Conservation (phyloP, 2,797 vertebrate genomes). For the Hydrocynus forskahlii region DNA sequence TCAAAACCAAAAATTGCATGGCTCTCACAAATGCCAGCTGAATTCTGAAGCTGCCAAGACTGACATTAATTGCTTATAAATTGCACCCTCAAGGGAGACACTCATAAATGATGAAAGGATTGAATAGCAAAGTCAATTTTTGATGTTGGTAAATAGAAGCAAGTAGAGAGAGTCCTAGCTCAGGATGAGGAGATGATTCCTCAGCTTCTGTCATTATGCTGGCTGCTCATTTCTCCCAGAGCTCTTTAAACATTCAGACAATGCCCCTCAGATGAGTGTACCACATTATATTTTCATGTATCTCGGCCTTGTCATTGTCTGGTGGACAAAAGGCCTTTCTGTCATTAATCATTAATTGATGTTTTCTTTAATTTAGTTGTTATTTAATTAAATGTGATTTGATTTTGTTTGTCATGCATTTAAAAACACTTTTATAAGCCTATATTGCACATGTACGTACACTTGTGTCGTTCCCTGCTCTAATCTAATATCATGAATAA, state of each 20-base stretch:
- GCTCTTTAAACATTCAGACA: not conserved
- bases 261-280: no score
- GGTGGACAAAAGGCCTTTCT: no score
- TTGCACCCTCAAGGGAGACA: not conserved
- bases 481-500: no score
- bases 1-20: not conserved
- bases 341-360: no score
- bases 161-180: not conserved
- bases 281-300: no score
- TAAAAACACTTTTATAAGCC: no score
- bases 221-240: not conserved
- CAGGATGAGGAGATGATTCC: not conserved
- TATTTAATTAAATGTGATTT: no score
- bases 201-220: not conserved
- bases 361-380: no score
- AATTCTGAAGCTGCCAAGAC: not conserved
- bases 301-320: no score
- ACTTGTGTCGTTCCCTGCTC: no score
- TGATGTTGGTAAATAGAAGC: constrained; percentile 13
- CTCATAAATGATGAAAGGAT: constrained; percentile 12
- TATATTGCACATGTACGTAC: no score
- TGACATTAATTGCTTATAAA: constrained; percentile 18
- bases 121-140: constrained; percentile 4
- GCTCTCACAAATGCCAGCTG: not conserved
- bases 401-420: no score